Evolutionary conservation across 2,113 vertebrate genomes (phyloP), one percentile per base, ranked within the genome.

Genomic region (Ochotona curzoniae): DNA sequence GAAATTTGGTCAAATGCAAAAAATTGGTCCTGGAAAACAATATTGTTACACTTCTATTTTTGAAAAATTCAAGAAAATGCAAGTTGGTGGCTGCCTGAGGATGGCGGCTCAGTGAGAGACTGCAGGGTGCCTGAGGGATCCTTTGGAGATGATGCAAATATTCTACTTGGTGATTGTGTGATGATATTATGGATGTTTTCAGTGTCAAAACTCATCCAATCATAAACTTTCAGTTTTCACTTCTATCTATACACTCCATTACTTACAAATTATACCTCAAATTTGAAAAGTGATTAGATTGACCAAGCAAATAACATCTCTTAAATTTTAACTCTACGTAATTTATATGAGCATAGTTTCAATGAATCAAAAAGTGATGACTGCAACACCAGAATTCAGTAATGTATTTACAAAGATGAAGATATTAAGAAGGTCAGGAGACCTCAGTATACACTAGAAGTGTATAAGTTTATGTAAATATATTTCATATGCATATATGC

Each of bases 171-270:
- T 79, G 66, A 88, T 26, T 66, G 66, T 79, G 10, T 67, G 28
- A 38, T n/a, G 30, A 10, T 63, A 84, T 87, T 76, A 57, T 17
- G 28, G 38, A 7, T 57, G 10, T 30, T 30, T 23, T 74, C 28
- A 18, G 61, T 70, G n/a, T 88, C 12, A 80, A 63, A 87, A 70
- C 35, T 64, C 82, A 83, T 54, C 30, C 5, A 14, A 13, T 20
- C 14, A 9, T 54, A 54, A 14, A 35, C 5, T 60, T 64, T 57
- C 75, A 64, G 47, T 60, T 20, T 70, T 90, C 28, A 69, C 32
- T 78, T 91, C 93, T 64, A 87, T 79, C 23, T 83, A 14, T 66
- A 73, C 1, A 87, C 8, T 83, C 71, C 12, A 90, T 90, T 84
- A 73, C 32, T 28, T 66, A 23, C 47, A 89, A 87, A 71, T 83